These are phyloP conservation scores for Festucalex cinctus DNA, from an alignment of 2,113 vertebrate species.

Conservation along the genomic window DNA sequence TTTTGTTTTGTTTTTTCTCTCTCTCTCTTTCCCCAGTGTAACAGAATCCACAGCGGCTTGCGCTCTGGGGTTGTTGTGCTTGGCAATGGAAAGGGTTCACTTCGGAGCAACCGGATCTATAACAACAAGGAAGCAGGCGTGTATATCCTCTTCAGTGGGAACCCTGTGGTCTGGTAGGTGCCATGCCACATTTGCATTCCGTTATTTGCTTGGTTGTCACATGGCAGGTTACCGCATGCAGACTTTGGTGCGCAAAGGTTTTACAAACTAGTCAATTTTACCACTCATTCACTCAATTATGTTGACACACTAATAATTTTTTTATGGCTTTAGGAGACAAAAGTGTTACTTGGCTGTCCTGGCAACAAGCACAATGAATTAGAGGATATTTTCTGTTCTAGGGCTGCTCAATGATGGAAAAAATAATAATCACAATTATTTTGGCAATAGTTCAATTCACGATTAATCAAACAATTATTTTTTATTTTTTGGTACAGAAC, in stretches of 20 bases:
- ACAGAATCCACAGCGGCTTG: constrained; percentile 89
- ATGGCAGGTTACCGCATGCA: neutral
- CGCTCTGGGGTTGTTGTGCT: constrained; percentile 87
- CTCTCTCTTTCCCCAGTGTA: constrained; percentile 74
- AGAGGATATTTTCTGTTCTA: neutral
- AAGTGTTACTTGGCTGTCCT: neutral
- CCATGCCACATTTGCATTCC: neutral
- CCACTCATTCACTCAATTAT: no score
- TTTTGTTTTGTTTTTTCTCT: neutral
- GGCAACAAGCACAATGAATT: neutral
- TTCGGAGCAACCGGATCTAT: constrained; percentile 89
- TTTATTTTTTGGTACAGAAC: no score
- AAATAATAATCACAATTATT: no score
- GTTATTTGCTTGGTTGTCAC: neutral
- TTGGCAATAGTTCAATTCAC: no score
- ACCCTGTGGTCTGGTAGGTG: constrained; percentile 84
- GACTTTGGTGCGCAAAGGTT: neutral
- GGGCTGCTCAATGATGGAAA: no score
- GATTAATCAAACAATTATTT: no score
- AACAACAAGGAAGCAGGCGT: constrained; percentile 93
- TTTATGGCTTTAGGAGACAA: no score
- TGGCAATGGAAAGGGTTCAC: constrained; percentile 86
- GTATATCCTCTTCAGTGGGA: constrained; percentile 89
- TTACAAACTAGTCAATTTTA: no score
- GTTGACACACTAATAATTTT: no score